These are phyloP conservation scores for Lasioglossum marginatum DNA, from an alignment of 2,888 invertebrate genomes.

Conservation along the genomic window DNA sequence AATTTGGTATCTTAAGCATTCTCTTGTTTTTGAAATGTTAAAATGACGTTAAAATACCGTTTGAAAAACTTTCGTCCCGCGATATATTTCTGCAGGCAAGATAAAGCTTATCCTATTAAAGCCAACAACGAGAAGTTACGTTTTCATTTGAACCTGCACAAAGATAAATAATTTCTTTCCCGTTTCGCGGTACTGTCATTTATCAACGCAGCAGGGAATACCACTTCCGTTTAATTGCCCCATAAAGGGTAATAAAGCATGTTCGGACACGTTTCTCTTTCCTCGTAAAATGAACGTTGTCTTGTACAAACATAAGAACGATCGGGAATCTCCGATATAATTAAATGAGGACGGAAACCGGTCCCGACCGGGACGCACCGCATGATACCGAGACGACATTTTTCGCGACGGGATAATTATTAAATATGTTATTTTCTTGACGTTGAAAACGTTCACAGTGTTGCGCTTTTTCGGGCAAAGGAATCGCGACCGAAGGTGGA, in stretches of 20 bases:
- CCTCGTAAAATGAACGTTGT: not conserved
- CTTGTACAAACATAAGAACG: not conserved
- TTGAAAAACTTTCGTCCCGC: not conserved
- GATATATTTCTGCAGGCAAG: not conserved
- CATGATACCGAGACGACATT: not conserved
- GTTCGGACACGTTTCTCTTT: not conserved
- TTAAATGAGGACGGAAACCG: not conserved
- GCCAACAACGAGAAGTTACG: not conserved
- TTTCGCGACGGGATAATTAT: not conserved
- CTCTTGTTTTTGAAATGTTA: not conserved
- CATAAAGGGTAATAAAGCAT: not conserved
- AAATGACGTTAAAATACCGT: not conserved
- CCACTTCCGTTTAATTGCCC: not conserved
- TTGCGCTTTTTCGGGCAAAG: not conserved
- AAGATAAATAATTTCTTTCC: not conserved
- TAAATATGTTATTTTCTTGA: not conserved
- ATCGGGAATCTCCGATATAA: slow-evolving; percentile 13
- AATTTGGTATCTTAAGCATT: not conserved
- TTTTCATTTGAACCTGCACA: not conserved
- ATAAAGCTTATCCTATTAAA: not conserved
- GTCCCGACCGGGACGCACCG: not conserved
- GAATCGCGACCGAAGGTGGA: not conserved
- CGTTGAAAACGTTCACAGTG: not conserved
- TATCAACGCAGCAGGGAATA: not conserved
- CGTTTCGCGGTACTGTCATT: not conserved